These are phyloP conservation scores for Lepus europaeus DNA, from an alignment of 2,113 vertebrate genomes.

Conservation along the genomic window DNA sequence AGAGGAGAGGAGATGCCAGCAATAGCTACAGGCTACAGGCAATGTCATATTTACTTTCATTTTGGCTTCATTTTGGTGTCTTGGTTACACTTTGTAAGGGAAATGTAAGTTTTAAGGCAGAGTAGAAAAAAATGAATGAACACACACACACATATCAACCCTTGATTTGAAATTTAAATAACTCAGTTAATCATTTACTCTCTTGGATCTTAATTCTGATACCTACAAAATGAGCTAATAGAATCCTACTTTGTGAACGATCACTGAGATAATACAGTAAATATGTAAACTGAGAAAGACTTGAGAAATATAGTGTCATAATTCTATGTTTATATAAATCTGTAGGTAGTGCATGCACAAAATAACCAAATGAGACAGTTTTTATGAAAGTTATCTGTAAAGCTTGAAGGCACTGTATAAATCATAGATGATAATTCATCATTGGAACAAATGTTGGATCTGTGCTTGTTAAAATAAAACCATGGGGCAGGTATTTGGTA, in stretches of 20 bases:
- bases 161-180: not conserved
- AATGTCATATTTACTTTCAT: not conserved
- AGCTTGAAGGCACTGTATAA: not conserved
- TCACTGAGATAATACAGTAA: not conserved
- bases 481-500: too few relatives aligned
- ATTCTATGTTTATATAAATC: not conserved
- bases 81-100: not conserved
- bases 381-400: not conserved
- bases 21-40: not conserved
- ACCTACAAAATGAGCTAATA: constrained; percentile 21
- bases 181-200: not conserved
- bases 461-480: not conserved
- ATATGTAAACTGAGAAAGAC: not conserved
- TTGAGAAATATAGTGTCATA: not conserved
- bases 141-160: not conserved
- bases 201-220: not conserved
- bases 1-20: not conserved
- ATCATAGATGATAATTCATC: not conserved
- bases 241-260: not conserved
- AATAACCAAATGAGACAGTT: not conserved
- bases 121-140: not conserved
- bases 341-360: not conserved
- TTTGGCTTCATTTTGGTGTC: not conserved
- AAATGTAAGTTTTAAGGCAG: not conserved
- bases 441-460: not conserved